phyloP scores from a whole-genome alignment of 1,140 invertebrate species.

The Meteorus sp. region DNA sequence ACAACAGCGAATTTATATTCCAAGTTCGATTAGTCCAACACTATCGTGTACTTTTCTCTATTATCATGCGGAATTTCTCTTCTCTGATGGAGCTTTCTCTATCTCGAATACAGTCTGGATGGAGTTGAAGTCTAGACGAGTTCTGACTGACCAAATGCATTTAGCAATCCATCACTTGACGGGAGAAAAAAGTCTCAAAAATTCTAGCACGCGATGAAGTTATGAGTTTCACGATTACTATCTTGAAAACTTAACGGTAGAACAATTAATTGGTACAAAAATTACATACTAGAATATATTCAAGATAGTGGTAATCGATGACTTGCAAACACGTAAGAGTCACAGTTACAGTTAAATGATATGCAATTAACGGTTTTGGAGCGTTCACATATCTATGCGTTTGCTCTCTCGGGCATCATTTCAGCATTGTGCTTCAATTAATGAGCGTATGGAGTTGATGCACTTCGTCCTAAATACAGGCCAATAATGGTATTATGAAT shows the following conservation, averaged over 20 bases:
- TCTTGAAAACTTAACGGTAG: neutral
- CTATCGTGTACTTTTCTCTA: too few species aligned
- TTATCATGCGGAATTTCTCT: too few species aligned
- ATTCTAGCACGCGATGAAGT: too few species aligned
- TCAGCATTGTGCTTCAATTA: neutral
- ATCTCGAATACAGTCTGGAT: too few species aligned
- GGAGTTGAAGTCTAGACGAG: too few species aligned
- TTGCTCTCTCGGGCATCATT: neutral
- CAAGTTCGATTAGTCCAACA: too few species aligned
- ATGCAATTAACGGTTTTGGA: slow-evolving; percentile 1
- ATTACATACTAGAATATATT: neutral
- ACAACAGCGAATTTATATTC: too few species aligned
- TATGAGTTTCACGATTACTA: too few species aligned
- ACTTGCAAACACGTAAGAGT: neutral
- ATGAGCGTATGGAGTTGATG: neutral
- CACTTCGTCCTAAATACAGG: neutral
- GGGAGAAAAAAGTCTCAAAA: too few species aligned
- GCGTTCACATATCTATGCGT: neutral
- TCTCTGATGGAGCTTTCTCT: too few species aligned
- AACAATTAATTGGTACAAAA: slow-evolving; percentile 8
- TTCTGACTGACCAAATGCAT: too few species aligned
- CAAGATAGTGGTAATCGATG: slow-evolving; percentile 4
- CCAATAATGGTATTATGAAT: slow-evolving; percentile 2
- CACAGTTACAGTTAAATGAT: slow-evolving; percentile 2
- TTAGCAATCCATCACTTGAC: too few species aligned